Percentiles rank a stretch among this genome's conserved stretches.
phyloP scores from a whole-genome alignment of 2,797 vertebrate species.

The Momotus momota region DNA sequence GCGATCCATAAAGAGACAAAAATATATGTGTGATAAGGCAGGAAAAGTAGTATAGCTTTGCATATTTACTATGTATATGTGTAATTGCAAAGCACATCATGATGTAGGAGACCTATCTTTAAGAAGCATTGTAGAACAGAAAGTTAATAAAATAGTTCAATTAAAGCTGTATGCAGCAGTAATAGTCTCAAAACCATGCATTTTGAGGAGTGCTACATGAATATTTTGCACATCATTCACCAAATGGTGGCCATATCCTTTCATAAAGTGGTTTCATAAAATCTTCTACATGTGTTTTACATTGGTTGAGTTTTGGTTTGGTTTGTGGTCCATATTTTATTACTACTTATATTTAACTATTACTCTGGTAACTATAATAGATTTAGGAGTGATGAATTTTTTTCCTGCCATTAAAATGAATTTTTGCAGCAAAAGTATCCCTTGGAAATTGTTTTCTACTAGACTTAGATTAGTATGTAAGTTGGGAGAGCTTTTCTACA shows the following conservation, averaged over 20 bases:
- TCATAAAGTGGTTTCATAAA: background rate
- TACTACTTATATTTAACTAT: background rate
- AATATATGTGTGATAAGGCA: background rate
- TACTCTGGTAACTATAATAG: conserved; percentile 4
- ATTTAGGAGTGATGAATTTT: background rate
- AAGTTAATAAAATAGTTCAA: background rate
- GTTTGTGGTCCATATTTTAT: background rate
- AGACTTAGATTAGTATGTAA: background rate
- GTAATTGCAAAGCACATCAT: background rate
- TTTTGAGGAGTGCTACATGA: background rate
- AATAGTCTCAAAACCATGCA: background rate
- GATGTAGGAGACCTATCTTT: background rate
- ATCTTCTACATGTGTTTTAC: background rate
- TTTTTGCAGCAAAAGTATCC: background rate
- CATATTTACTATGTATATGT: background rate
- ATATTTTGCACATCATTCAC: background rate
- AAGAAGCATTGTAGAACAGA: background rate
- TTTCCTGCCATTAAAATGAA: conserved; percentile 10
- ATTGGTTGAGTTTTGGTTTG: background rate
- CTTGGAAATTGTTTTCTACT: background rate
- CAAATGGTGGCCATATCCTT: background rate
- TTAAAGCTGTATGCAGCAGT: background rate
- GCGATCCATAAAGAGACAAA: background rate
- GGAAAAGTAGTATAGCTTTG: background rate
- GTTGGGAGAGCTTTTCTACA: background rate